phyloP scores from a whole-genome alignment of 2,888 invertebrate genomes.

The Cyrtodaria siliqua region DNA sequence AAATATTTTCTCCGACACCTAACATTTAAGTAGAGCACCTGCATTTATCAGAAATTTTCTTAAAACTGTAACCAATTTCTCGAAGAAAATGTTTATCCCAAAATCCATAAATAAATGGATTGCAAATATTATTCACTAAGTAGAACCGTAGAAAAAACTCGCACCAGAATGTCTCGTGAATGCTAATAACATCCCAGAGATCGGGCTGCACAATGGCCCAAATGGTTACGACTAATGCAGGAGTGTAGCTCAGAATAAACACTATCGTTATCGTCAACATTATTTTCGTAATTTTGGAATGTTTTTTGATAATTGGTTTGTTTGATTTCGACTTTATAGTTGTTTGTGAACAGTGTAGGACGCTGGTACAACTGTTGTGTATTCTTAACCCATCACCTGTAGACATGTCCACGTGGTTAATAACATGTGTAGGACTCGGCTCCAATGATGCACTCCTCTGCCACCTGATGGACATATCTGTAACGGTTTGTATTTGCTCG shows the following conservation, averaged over 20 bases:
- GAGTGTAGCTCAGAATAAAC: conserved; percentile 63
- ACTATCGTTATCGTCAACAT: conserved; percentile 64
- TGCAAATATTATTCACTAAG: conserved; percentile 65
- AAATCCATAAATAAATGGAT: conserved; percentile 69
- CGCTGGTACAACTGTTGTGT: no score
- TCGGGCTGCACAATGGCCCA: conserved; percentile 45
- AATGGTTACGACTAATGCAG: conserved; percentile 57
- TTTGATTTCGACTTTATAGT: background rate
- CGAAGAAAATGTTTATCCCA: conserved; percentile 64
- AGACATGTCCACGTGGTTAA: no score
- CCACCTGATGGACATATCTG: background rate
- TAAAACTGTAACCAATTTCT: conserved; percentile 45
- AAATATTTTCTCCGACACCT: no score
- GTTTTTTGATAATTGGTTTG: conserved; percentile 10
- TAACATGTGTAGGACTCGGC: no score
- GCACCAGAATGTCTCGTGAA: conserved; percentile 34
- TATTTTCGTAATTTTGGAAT: conserved; percentile 66
- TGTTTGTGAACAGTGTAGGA: background rate
- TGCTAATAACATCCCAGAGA: conserved; percentile 48
- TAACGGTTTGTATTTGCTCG: background rate
- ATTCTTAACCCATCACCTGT: no score
- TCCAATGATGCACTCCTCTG: background rate
- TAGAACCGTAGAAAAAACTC: conserved; percentile 60
- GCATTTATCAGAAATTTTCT: conserved; percentile 19
- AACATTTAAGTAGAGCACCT: no score